Evolutionary conservation across 2,797 vertebrate genomes (phyloP), one percentile per base, ranked within the genome.

Genomic region (Sebastes minor): DNA sequence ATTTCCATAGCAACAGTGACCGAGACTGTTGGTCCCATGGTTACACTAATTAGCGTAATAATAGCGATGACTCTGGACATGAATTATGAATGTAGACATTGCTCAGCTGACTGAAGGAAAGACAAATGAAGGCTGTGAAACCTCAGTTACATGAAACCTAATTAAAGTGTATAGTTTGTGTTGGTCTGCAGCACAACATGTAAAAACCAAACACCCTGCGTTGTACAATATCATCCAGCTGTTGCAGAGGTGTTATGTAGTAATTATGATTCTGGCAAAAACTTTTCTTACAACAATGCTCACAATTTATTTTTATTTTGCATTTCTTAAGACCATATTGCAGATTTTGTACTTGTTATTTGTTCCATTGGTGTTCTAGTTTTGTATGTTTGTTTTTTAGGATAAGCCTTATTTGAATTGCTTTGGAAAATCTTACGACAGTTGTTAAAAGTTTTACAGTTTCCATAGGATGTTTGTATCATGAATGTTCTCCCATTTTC

Each of bases 1-100:
- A 82, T 82, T 85, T 82, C 86, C 83, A 88, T 87, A 81, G 88
- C 85, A 92, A 88, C 87, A 77, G 68, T 63, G 72, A 28, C 27
- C 53, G 35, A 6, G 38, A 25, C 46, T 35, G 46, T 82, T 78
- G 20, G 38, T 73, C 33, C 82, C 74, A 57, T 76, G 76, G 81
- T 83, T 80, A 80, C 71, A 60, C 59, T 77, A 35, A 86, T 87
- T 71, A 66, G 68, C 76, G 83, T 80, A 60, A 60, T 73, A 55
- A 72, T 63, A 57, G 38, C 69, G 23, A 82, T 23, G 8, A 69
- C 49, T 71, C 35, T 27, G 62, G 70, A 68, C 62, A 82, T 56
- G 68, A 70, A 80, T 86, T 74, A 82, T 84, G 53, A 90, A 86
- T 74, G 60, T 56, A 75, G 74, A 64, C 53, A 61, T 61, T 62